phyloP scores from a whole-genome alignment of 2,113 vertebrate species.

The Oplegnathus fasciatus region DNA sequence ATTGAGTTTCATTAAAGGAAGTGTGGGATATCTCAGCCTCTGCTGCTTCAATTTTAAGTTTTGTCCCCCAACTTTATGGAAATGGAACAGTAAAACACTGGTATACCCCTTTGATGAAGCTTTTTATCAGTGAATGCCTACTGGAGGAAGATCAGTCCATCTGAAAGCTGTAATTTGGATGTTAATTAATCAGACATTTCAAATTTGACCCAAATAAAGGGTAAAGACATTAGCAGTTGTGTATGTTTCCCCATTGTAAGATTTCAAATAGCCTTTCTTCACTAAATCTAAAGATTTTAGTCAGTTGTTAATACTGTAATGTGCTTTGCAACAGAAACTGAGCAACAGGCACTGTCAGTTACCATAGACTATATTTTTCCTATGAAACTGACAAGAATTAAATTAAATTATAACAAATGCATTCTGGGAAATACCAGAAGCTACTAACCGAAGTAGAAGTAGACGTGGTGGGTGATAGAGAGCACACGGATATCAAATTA shows the following conservation, averaged over 20 bases:
- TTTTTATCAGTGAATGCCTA: background rate
- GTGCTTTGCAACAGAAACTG: background rate
- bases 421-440: too few relatives aligned
- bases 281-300: background rate
- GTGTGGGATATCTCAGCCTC: background rate
- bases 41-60: background rate
- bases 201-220: too few relatives aligned
- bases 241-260: too few relatives aligned
- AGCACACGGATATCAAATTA: background rate
- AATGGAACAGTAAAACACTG: background rate
- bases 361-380: too few relatives aligned
- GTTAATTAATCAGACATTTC: too few relatives aligned
- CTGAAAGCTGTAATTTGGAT: too few relatives aligned
- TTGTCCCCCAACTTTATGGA: background rate
- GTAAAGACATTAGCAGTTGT: too few relatives aligned
- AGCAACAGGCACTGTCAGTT: background rate
- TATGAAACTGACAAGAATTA: too few relatives aligned
- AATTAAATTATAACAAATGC: too few relatives aligned
- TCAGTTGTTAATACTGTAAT: background rate
- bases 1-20: too few relatives aligned
- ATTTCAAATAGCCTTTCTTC: too few relatives aligned
- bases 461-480: background rate
- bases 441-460: background rate
- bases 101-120: too few relatives aligned
- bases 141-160: background rate